These are phyloP conservation scores for Petrocephalus zakoni DNA, from an alignment of 2,113 vertebrate species.

Conservation along the genomic window DNA sequence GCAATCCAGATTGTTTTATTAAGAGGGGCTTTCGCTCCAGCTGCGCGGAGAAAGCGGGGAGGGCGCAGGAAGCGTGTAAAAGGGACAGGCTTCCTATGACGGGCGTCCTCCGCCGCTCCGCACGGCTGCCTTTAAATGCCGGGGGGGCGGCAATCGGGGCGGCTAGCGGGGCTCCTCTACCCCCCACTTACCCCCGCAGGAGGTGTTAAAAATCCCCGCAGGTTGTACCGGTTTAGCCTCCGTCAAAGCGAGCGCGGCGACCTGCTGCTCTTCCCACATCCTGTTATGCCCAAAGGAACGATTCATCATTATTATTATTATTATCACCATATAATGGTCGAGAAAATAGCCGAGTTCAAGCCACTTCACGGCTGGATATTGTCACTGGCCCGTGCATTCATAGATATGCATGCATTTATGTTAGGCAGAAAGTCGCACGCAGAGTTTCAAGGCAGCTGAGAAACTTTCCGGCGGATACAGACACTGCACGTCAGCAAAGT, in stretches of 20 bases:
- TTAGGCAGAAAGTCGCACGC: neutral
- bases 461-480: neutral
- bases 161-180: neutral
- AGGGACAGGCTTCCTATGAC: constrained; percentile 18
- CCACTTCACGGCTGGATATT: neutral
- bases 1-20: constrained; percentile 47
- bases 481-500: neutral
- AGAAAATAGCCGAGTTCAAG: neutral
- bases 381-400: neutral
- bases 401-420: too few relatives aligned
- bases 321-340: neutral
- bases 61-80: constrained; percentile 18
- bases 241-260: neutral
- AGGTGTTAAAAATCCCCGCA: neutral
- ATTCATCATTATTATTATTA: neutral
- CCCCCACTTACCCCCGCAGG: neutral
- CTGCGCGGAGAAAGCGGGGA: constrained; percentile 27
- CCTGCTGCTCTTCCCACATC: neutral
- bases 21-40: constrained; percentile 23
- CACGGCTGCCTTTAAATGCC: constrained; percentile 28
- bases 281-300: neutral
- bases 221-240: neutral
- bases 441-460: neutral
- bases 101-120: constrained; percentile 24
- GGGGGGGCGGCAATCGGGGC: neutral